Evolutionary conservation across 2,113 vertebrate genomes (phyloP).

Genomic region (Aythya baeri): DNA sequence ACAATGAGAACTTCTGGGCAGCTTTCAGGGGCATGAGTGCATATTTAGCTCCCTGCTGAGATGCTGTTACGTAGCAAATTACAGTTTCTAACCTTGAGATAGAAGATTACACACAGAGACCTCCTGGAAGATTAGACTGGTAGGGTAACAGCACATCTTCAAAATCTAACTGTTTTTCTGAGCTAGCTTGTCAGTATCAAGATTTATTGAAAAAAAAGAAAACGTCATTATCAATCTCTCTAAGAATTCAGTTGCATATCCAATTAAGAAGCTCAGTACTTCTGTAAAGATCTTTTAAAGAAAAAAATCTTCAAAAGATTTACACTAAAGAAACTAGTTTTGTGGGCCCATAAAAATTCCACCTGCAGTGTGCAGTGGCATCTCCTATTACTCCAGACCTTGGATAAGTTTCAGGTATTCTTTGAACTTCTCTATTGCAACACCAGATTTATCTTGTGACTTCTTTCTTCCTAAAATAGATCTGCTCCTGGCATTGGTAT

Average conservation of each 20-base stretch:
- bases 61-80: background rate
- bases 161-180: background rate
- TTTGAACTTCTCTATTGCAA: background rate
- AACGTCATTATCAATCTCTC: background rate
- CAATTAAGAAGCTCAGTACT: background rate
- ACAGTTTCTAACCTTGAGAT: background rate
- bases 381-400: background rate
- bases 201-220: background rate
- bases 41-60: background rate
- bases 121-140: background rate
- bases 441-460: background rate
- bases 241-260: background rate
- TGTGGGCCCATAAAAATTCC: background rate
- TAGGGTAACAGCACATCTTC: background rate
- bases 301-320: background rate
- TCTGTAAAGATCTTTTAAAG: background rate
- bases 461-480: background rate
- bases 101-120: background rate
- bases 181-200: background rate
- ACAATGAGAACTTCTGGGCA: background rate
- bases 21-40: background rate
- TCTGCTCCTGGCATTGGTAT: background rate
- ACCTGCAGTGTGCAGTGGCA: background rate
- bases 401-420: background rate
- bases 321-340: background rate